phyloP scores from a whole-genome alignment of 1,140 invertebrate species.

The Sycophila sp. region DNA sequence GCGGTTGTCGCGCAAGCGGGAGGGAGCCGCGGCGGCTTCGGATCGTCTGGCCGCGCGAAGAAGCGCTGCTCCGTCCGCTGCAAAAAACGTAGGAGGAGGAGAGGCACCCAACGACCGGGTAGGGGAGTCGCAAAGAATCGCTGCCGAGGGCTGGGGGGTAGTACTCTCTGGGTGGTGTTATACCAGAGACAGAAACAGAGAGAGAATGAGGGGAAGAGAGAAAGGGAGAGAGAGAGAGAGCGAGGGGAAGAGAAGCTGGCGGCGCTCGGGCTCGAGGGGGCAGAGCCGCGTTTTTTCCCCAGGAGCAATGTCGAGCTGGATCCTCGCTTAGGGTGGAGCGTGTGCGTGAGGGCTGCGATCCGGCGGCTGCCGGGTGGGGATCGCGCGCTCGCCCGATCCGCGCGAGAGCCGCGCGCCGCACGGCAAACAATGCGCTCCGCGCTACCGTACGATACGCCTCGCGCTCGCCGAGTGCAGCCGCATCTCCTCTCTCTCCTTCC shows the following conservation, averaged over 20 bases:
- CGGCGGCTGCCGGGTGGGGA: neutral
- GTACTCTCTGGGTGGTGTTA: too few relatives aligned
- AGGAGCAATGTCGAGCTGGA: neutral
- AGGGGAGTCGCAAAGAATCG: neutral
- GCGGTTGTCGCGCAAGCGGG: neutral
- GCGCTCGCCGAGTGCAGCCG: neutral
- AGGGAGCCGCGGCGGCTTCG: too few relatives aligned
- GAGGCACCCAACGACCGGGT: neutral
- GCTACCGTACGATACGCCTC: constrained; percentile 51
- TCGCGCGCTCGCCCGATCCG: constrained; percentile 4
- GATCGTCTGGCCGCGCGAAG: too few relatives aligned
- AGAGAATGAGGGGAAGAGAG: neutral
- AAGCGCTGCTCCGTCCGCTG: neutral
- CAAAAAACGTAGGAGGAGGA: neutral
- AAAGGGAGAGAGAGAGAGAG: neutral
- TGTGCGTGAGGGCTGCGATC: neutral
- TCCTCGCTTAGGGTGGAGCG: neutral
- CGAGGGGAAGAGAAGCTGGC: neutral
- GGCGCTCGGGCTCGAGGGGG: neutral
- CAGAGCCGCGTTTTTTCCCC: constrained; percentile 13
- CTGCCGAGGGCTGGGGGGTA: too few relatives aligned
- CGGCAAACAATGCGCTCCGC: constrained; percentile 54
- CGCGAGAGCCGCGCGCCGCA: too few relatives aligned
- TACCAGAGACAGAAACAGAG: too few relatives aligned
- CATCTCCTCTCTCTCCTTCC: neutral